phyloP scores from a whole-genome alignment of 2,888 invertebrate species.

The Diabrotica balteata region DNA sequence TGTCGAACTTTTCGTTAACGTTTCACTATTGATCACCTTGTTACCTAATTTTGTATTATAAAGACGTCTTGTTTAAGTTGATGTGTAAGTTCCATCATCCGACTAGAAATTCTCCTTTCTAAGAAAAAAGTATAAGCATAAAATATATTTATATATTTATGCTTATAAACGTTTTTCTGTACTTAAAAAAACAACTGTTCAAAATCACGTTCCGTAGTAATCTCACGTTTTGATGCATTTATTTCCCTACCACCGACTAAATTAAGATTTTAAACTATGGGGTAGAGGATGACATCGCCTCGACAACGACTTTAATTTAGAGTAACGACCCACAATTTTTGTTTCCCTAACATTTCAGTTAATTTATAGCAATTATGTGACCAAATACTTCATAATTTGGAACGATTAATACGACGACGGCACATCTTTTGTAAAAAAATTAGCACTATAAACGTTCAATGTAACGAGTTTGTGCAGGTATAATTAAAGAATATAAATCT shows the following conservation, averaged over 20 bases:
- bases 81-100: too few relatives aligned
- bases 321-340: slow-evolving; percentile 5
- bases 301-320: background rate
- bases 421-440: slow-evolving; percentile 1
- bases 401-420: background rate
- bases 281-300: background rate
- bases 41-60: too few relatives aligned
- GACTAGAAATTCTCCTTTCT: too few relatives aligned
- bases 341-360: slow-evolving; percentile 3
- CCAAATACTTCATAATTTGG: background rate
- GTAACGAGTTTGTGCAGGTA: background rate
- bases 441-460: slow-evolving; percentile 4
- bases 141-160: too few relatives aligned
- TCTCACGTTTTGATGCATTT: too few relatives aligned
- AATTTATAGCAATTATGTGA: slow-evolving; percentile 12
- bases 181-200: background rate
- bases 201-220: too few relatives aligned
- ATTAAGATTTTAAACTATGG: background rate
- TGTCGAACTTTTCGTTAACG: too few relatives aligned
- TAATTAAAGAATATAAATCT: slow-evolving; percentile 8
- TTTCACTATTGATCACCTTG: too few relatives aligned
- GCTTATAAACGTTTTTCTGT: background rate
- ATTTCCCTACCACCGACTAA: background rate
- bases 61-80: too few relatives aligned
- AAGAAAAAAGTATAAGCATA: too few relatives aligned